Conservation (phyloP, 2,888 invertebrate species). For the Crossocerus cetratus region DNA sequence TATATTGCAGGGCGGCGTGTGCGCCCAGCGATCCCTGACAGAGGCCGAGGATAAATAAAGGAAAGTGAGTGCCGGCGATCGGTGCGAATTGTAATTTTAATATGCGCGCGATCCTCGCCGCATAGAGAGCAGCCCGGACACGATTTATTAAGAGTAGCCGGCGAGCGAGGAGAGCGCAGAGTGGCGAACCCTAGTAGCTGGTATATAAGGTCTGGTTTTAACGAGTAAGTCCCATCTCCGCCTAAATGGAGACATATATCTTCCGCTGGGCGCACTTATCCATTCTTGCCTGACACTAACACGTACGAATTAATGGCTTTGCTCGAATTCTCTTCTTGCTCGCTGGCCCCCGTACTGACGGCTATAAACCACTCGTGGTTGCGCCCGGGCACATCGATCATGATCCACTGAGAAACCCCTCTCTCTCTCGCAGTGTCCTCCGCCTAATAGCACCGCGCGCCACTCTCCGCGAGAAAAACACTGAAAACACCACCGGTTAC, state of each 20-base stretch:
- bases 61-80: conserved; percentile 17
- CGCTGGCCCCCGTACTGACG: conserved; percentile 51
- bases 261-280: conserved; percentile 74
- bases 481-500: neutral
- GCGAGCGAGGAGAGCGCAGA: too few relatives aligned
- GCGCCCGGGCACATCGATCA: conserved; percentile 58
- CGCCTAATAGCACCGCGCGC: neutral
- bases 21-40: neutral
- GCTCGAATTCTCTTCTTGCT: conserved; percentile 62
- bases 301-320: conserved; percentile 74
- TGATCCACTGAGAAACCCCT: conserved; percentile 30
- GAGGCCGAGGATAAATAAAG: neutral
- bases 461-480: neutral
- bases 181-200: too few relatives aligned
- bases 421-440: neutral
- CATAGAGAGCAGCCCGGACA: conserved; percentile 19
- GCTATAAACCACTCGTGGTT: conserved; percentile 67
- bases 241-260: conserved; percentile 75
- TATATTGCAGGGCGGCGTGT: neutral
- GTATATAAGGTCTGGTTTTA: conserved; percentile 70
- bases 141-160: conserved; percentile 67
- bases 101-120: conserved; percentile 24
- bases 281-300: conserved; percentile 74
- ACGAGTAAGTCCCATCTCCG: conserved; percentile 71
- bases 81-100: conserved; percentile 43